Evolutionary conservation across 2,113 vertebrate genomes (phyloP).

Genomic region (Gila orcuttii): DNA sequence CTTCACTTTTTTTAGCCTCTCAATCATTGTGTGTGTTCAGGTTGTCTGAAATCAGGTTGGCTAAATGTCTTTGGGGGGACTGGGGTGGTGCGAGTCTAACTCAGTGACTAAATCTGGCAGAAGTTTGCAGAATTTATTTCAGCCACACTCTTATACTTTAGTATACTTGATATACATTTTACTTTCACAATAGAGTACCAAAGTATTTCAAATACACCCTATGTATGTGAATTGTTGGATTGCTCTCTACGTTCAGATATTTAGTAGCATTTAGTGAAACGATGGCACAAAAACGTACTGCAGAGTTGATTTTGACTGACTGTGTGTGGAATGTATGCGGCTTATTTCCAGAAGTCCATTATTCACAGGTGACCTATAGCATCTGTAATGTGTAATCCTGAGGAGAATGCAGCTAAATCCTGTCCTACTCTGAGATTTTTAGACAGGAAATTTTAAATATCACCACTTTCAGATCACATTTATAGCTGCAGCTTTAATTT

Average conservation of each 20-base stretch:
- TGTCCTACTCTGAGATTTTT: background rate
- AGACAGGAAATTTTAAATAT: background rate
- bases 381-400: background rate
- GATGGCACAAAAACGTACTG: background rate
- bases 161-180: background rate
- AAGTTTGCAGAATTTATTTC: background rate
- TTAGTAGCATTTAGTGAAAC: background rate
- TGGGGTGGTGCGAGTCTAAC: background rate
- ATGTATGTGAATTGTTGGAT: background rate
- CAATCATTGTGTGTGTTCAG: background rate
- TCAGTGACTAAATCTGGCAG: background rate
- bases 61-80: background rate
- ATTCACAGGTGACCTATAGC: background rate
- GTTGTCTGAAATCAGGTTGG: background rate
- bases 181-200: background rate
- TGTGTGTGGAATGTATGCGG: background rate
- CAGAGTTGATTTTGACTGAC: background rate
- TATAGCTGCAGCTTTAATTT: background rate
- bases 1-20: background rate
- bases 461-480: background rate
- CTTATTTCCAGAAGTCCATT: background rate
- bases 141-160: background rate
- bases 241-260: background rate
- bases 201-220: background rate
- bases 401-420: conserved; percentile 11